Percentiles rank a stretch among this genome's conserved stretches.
Conservation (phyloP, 2,797 vertebrate genomes). For the Limosa lapponica region DNA sequence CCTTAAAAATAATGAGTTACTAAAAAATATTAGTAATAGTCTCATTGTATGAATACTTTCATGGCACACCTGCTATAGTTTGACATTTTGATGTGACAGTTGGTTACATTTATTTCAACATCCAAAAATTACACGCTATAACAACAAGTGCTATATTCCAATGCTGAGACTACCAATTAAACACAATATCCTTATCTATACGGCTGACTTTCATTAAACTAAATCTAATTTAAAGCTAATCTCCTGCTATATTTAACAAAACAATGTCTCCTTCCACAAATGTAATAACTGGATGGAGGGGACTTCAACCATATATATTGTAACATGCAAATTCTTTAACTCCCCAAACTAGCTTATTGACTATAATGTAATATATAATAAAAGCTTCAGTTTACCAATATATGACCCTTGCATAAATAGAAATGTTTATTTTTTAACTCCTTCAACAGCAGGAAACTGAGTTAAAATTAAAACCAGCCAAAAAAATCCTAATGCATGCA, state of each 20-base stretch:
- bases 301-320: neutral
- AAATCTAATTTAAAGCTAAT: constrained; percentile 39
- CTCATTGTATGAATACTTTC: neutral
- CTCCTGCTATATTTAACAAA: constrained; percentile 29
- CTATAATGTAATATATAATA: constrained; percentile 11
- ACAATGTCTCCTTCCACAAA: neutral
- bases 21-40: neutral
- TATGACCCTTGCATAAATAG: constrained; percentile 12
- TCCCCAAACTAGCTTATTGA: constrained; percentile 26
- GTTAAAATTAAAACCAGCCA: neutral
- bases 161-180: constrained; percentile 12
- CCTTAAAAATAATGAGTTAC: neutral
- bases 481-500: neutral
- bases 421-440: neutral
- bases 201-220: neutral
- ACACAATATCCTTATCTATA: neutral
- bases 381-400: constrained; percentile 21
- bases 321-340: constrained; percentile 32
- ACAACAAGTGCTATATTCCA: constrained; percentile 24
- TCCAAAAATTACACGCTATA: neutral
- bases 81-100: neutral
- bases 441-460: constrained; percentile 29
- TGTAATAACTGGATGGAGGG: neutral
- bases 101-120: constrained; percentile 11
- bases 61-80: neutral